Evolutionary conservation across 2,888 invertebrate species (phyloP).

Genomic region (Leistus spinibarbis): DNA sequence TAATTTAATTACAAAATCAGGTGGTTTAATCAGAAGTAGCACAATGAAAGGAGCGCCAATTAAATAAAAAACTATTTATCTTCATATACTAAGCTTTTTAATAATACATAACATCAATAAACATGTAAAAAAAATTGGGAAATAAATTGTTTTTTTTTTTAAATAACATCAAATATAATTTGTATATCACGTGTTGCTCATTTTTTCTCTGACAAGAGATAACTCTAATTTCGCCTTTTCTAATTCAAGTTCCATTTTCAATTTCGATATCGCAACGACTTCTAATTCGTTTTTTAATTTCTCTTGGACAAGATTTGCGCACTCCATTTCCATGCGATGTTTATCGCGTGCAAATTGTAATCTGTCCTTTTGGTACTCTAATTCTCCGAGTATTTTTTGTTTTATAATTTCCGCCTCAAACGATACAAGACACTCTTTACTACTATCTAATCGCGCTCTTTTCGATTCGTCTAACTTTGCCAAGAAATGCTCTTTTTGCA

Average conservation of each 20-base stretch:
- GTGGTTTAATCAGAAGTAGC: slow-evolving; percentile 76
- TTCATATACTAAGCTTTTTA: background rate
- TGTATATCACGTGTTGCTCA: background rate
- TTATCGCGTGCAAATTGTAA: slow-evolving; percentile 18
- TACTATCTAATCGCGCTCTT: background rate
- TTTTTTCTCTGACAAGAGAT: background rate
- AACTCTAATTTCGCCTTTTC: slow-evolving; percentile 13
- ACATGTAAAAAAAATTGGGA: background rate
- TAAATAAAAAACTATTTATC: slow-evolving; percentile 63
- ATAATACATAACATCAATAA: background rate
- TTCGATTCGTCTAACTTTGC: background rate
- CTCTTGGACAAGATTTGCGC: background rate
- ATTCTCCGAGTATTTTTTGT: slow-evolving; percentile 8
- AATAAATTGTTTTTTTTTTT: background rate
- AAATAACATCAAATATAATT: background rate
- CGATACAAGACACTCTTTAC: background rate
- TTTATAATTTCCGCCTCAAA: slow-evolving; percentile 1
- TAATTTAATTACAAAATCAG: slow-evolving; percentile 73
- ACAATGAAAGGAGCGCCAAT: slow-evolving; percentile 82
- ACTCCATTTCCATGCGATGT: slow-evolving; percentile 18
- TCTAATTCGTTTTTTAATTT: slow-evolving; percentile 21
- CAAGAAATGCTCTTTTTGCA: background rate
- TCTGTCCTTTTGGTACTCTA: slow-evolving; percentile 6
- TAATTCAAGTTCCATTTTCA: slow-evolving; percentile 18
- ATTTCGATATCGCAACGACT: slow-evolving; percentile 5